These are phyloP conservation scores for Bombus breviceps DNA, from an alignment of 1,140 invertebrate species.

Conservation along the genomic window DNA sequence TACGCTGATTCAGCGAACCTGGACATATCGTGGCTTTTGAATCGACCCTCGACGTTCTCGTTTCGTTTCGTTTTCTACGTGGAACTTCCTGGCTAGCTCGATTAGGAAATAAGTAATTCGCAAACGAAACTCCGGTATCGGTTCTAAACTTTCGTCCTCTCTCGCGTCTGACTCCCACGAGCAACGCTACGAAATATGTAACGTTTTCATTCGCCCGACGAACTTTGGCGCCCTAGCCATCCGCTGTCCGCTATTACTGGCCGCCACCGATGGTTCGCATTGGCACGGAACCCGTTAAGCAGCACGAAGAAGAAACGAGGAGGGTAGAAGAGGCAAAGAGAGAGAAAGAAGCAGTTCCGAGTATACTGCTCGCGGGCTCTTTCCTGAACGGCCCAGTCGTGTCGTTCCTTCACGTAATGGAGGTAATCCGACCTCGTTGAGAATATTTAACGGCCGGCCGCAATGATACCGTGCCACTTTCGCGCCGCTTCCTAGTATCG, in stretches of 20 bases:
- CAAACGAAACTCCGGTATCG: too few species aligned
- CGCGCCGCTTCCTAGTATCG: conserved; percentile 67
- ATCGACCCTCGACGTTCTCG: too few species aligned
- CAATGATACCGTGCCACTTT: conserved; percentile 66
- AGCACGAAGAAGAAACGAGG: too few species aligned
- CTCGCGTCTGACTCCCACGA: too few species aligned
- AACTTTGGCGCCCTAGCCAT: neutral
- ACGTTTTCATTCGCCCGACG: neutral
- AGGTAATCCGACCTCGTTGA: conserved; percentile 70
- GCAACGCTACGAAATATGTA: neutral
- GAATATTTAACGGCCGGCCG: conserved; percentile 65
- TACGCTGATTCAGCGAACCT: neutral
- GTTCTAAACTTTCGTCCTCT: too few species aligned
- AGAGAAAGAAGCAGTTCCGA: conserved; percentile 4
- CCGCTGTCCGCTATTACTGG: neutral
- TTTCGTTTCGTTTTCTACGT: too few species aligned
- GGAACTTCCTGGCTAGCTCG: too few species aligned
- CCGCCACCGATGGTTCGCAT: neutral
- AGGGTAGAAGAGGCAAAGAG: neutral
- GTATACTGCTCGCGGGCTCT: conserved; percentile 15
- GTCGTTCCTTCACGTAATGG: conserved; percentile 63
- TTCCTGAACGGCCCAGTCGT: conserved; percentile 36
- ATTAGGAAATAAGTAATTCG: neutral
- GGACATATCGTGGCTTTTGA: neutral
- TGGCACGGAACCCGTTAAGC: neutral